Evolutionary conservation across 2,113 vertebrate species (phyloP).

Genomic region (Chionomys nivalis): DNA sequence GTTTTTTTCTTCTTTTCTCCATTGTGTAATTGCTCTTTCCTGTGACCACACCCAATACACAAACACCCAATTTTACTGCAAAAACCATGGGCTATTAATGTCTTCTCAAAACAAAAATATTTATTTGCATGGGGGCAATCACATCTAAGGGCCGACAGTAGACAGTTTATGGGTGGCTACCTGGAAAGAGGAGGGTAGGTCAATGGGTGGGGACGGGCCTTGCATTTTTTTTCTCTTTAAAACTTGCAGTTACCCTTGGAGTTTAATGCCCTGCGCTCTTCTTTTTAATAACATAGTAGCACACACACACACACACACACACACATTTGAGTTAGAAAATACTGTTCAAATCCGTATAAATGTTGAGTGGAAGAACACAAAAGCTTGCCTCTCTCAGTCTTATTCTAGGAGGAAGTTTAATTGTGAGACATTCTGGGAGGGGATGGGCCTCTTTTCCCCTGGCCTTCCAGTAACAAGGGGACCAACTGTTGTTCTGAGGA

Average conservation of each 20-base stretch:
- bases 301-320: rapidly evolving
- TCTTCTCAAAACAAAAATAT: neutral
- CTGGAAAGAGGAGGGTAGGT: neutral
- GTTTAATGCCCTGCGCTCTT: neutral
- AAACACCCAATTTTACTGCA: neutral
- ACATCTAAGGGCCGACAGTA: neutral
- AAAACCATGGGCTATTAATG: neutral
- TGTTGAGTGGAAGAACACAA: neutral
- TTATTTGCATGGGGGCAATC: neutral
- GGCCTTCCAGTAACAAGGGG: neutral
- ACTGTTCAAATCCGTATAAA: neutral
- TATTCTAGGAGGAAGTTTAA: neutral
- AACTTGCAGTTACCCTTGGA: neutral
- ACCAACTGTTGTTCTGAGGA: too few species aligned
- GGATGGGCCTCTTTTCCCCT: neutral
- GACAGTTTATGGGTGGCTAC: neutral
- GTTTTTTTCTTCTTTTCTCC: neutral
- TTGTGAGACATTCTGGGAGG: too few species aligned
- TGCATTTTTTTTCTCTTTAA: neutral
- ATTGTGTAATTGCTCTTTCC: neutral
- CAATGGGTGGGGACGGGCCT: neutral
- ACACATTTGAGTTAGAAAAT: neutral
- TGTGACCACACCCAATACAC: neutral
- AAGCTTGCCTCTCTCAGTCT: neutral
- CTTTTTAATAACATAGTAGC: neutral